Evolutionary conservation across 1,140 invertebrate genomes (phyloP).

Genomic region (Ooceraea biroi): DNA sequence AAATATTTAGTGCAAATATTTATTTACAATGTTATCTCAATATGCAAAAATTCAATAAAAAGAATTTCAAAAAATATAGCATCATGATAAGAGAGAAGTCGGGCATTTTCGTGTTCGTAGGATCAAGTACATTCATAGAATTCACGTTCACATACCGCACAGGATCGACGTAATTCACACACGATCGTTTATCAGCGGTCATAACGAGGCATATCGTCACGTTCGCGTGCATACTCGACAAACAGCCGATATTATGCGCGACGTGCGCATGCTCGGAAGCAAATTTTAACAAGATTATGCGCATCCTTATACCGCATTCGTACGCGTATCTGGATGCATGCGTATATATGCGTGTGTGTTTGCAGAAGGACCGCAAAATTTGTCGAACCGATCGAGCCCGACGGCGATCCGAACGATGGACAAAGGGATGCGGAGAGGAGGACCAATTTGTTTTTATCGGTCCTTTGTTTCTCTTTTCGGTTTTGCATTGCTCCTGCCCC

Average conservation of each 20-base stretch:
- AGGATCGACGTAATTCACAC: slow-evolving; percentile 38
- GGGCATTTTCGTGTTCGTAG: not conserved
- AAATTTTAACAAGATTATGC: slow-evolving; percentile 69
- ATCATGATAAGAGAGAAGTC: not conserved
- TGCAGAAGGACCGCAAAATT: slow-evolving; percentile 73
- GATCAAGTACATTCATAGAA: not conserved
- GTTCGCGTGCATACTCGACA: slow-evolving; percentile 5
- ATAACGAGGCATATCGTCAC: slow-evolving; percentile 16
- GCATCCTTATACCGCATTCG: slow-evolving; percentile 45
- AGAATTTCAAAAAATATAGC: not conserved
- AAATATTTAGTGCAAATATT: too few species aligned
- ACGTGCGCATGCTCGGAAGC: slow-evolving; percentile 22
- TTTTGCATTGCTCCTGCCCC: slow-evolving; percentile 38
- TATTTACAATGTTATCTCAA: not conserved
- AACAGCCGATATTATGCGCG: slow-evolving; percentile 31
- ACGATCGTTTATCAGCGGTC: slow-evolving; percentile 37
- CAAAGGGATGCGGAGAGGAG: slow-evolving; percentile 59
- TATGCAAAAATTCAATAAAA: not conserved
- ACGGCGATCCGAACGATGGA: slow-evolving; percentile 56
- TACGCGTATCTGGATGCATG: not conserved
- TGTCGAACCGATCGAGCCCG: slow-evolving; percentile 65
- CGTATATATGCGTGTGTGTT: slow-evolving; percentile 9
- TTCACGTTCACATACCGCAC: not conserved
- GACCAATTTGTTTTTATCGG: slow-evolving; percentile 78
- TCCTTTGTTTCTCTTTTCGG: slow-evolving; percentile 75